Percentiles rank a stretch among this genome's conserved stretches.
Conservation (phyloP, 2,797 vertebrate species). For the Oreortyx pictus region DNA sequence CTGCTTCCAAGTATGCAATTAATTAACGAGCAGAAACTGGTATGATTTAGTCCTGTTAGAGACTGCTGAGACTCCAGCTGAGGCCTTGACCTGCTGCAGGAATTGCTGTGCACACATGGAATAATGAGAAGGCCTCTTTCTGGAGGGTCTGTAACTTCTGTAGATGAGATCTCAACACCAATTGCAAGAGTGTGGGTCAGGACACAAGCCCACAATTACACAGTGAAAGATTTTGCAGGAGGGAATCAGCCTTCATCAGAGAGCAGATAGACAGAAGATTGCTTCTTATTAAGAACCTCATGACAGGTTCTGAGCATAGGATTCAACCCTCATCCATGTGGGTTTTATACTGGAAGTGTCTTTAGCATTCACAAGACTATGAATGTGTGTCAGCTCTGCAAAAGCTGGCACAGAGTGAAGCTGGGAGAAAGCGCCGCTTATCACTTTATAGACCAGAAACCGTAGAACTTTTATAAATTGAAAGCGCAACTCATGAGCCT, state of each 20-base stretch:
- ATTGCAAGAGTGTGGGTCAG: background rate
- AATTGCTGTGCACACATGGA: background rate
- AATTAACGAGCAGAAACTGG: background rate
- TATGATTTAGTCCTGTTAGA: background rate
- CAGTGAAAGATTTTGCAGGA: background rate
- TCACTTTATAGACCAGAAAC: background rate
- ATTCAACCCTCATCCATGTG: background rate
- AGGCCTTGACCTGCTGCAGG: background rate
- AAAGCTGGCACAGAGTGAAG: background rate
- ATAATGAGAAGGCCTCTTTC: background rate
- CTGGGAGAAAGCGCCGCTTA: background rate
- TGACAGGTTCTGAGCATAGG: background rate
- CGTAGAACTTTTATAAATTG: background rate
- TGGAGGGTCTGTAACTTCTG: background rate
- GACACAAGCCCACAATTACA: fast-evolving
- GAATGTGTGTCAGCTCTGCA: fast-evolving
- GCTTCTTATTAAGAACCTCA: background rate
- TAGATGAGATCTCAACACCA: fast-evolving
- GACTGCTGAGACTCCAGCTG: background rate
- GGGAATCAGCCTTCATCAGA: fast-evolving
- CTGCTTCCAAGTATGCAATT: background rate
- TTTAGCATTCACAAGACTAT: background rate
- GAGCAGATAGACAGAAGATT: background rate
- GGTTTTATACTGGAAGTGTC: background rate
- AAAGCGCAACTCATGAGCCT: background rate